phyloP scores from a whole-genome alignment of 1,140 invertebrate genomes.

The Wasmannia auropunctata region DNA sequence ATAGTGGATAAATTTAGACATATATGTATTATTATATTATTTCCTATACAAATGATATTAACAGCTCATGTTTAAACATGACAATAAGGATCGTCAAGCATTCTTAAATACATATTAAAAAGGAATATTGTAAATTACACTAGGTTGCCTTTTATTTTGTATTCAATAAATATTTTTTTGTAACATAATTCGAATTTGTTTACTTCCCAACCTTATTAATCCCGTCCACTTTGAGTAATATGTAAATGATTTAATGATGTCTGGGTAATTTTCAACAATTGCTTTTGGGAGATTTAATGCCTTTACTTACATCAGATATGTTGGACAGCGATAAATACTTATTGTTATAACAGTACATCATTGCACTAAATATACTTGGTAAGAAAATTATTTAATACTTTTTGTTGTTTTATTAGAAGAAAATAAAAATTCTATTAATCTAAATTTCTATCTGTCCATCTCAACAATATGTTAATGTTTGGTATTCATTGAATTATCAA shows the following conservation, averaged over 20 bases:
- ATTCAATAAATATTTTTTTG: constrained; percentile 82
- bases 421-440: constrained; percentile 40
- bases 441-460: background rate
- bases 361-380: background rate
- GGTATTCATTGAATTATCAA: background rate
- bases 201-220: constrained; percentile 77
- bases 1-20: constrained; percentile 37
- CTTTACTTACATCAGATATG: background rate
- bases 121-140: constrained; percentile 72
- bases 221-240: constrained; percentile 34
- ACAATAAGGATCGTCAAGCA: constrained; percentile 21
- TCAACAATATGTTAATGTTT: background rate
- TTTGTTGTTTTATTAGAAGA: background rate
- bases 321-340: background rate
- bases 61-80: constrained; percentile 32
- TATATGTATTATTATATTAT: constrained; percentile 59
- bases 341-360: background rate
- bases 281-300: background rate
- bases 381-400: background rate
- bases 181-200: constrained; percentile 80
- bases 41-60: constrained; percentile 55
- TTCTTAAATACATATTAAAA: constrained; percentile 49
- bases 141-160: constrained; percentile 77
- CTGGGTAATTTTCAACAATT: background rate
- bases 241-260: constrained; percentile 14